These are phyloP conservation scores for Ptilonorhynchus violaceus DNA, from an alignment of 2,113 vertebrate genomes.

Conservation along the genomic window DNA sequence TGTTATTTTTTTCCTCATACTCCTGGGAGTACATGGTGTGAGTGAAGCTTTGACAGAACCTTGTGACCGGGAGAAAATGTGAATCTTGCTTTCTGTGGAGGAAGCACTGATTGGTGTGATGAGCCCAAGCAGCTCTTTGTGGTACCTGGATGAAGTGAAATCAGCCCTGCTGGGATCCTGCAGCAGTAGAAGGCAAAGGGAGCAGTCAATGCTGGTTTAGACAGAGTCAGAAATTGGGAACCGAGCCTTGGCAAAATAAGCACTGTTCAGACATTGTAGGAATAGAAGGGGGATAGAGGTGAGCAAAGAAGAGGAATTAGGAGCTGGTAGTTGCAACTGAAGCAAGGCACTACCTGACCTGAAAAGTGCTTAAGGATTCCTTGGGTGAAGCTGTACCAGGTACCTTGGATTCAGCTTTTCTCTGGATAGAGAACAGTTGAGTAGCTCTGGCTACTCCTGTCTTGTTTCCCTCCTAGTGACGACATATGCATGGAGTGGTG, in stretches of 20 bases:
- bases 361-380: not conserved
- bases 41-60: not conserved
- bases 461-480: not conserved
- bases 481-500: not conserved
- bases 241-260: not conserved
- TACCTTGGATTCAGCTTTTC: not conserved
- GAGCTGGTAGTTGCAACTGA: not conserved
- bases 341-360: not conserved
- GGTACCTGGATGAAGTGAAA: not conserved
- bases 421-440: not conserved
- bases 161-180: not conserved
- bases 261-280: not conserved
- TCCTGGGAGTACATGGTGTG: accelerated
- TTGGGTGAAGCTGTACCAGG: not conserved
- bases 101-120: not conserved
- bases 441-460: not conserved
- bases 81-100: not conserved
- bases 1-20: not conserved
- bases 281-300: not conserved
- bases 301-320: not conserved
- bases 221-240: not conserved
- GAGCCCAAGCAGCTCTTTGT: not conserved
- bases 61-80: not conserved
- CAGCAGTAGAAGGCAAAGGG: not conserved
- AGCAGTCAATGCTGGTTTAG: not conserved